Evolutionary conservation across 2,888 invertebrate species (phyloP), one percentile per base, ranked within the genome.

Genomic region (Limulus polyphemus): DNA sequence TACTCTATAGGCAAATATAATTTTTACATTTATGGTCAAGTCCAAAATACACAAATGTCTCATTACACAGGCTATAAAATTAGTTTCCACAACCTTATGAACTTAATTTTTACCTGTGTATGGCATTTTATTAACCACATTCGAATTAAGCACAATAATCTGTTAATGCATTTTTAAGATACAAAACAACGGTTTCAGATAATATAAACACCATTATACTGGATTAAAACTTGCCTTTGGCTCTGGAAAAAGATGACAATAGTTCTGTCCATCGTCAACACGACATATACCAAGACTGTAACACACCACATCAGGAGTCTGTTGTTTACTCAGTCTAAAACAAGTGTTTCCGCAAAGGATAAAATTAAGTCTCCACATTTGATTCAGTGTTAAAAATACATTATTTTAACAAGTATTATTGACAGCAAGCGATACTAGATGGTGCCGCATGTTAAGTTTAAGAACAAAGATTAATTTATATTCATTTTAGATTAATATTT

Each of bases 211-310:
- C 16, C 54, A 32, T 32, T 32, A 32, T 5, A 32, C 32, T 4
- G 4, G 32, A 32, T 32, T 32, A 32, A 32, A 32, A 47, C 62
- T 62, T 59, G 62, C 66, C 12, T 61, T 51, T 10, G 66, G 66
- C 58, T 61, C 59, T 0, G 66, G 66, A 50, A 66, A 66, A 11
- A 66, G 61, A 46, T 66, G 63, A 13, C 66, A 66, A 47, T 58
- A 66, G 12, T 52, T 59, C 55, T 62, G 14, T 10, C 62, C 66
- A 11, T 11, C 32, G 14, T 66, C 66, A 0, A 63, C 64, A 50
- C 64, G 64, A 14, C 66, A 66, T 14, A 66, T 62, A 32, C 66
- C 66, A 16, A 66, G 56, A 62, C 66, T 66, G 62, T 66, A 66
- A 50, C 66, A 66, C 0, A 66, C 57, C 2, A 66, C 64, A 57